Evolutionary conservation across 2,113 vertebrate species (phyloP), one percentile per base, ranked within the genome.

Genomic region (Piprites chloris): DNA sequence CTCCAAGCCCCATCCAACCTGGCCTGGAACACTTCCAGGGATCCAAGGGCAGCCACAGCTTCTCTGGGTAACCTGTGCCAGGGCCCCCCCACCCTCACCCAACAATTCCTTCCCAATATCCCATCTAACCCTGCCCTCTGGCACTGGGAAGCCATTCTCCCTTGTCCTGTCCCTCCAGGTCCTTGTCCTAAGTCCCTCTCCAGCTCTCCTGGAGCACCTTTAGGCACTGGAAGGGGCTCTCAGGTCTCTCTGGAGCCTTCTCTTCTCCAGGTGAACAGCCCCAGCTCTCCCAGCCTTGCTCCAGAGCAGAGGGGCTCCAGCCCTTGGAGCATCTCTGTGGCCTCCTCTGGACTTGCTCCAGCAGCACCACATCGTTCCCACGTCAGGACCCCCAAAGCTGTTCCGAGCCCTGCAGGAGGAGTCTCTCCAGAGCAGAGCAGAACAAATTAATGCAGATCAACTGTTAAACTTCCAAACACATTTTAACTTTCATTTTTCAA

Each of bases 81-180:
- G 42, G 4, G 4, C 65, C 42, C 35, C 20, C 4, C 11, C 47
- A 33, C 13, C 47, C 17, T 63, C 3, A 0, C 39, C 4, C 9
- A 62, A 12, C 1, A 62, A 84, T 84, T 44, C 47, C 39, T 53
- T 1, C 56, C 56, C 67, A 26, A 32, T 1, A 32, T 72, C 67
- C 37, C 67, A 42, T 24, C 35, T 1, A 42, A 0, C 4, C 2
- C 19, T 28, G 1, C 11, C 19, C 14, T 7, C 7, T 50, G 5
- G 1, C 67, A 72, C 5, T 2, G 6, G 2, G 4, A 23, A 72
- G 55, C 33, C 37, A 53, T 53, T 63, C 39, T 56, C 65, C 65
- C 14, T 14, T 33, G 22, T 53, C 11, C 68, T 73, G 28, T 33
- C 49, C 33, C 58, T 65, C 68, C 39, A 53, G 2, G 2, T 1